Evolutionary conservation across 1,140 invertebrate species (phyloP), one percentile per base, ranked within the genome.

Genomic region (Drosophila repletoides): DNA sequence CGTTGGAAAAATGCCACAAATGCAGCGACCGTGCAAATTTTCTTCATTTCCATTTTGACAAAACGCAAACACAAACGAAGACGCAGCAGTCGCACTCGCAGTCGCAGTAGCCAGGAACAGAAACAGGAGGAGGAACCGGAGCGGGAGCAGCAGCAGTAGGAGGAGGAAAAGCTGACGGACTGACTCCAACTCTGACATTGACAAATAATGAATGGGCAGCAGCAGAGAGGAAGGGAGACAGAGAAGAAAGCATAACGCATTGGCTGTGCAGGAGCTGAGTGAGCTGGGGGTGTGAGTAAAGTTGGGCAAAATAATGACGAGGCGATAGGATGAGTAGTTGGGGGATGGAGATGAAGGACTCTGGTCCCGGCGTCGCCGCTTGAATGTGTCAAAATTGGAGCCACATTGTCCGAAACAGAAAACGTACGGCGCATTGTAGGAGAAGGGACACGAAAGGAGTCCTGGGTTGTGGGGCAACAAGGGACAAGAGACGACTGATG

Each of bases 21-120:
- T 84, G 79, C 79, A 84, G 75, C 74, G 79, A 84, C 79, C 79
- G 80, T 80, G 80, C 80, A 84, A 84, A 84, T 84, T 86, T 84
- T 84, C 79, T 84, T 80, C 80, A 84, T 84, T 84, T 84, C 75
- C 80, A 84, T 84, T 84, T 86, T 84, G 80, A 84, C 79, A 84
- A 86, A 84, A 84, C 76, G 80, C 79, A 86, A 86, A 83, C 79
- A 79, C 55, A 58, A 38, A 45, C 17, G 26, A 34, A 61, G 51
- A 60, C 29, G 61, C 40, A 58, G 43, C 19, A 9, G 36, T 2
- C 19, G 33, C 12, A 7, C 1, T 19, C 9, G 26, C 6, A 29
- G 43, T 2, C n/a, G 26, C 3, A 21, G 15, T 12, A 10, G 36
- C n/a, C n/a, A n/a, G n/a, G n/a, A n/a, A n/a, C 5, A 24, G 45